Base-by-base conservation (phyloP, 2,888 invertebrate genomes). In the Hirtodrosophila histrioides region DNA sequence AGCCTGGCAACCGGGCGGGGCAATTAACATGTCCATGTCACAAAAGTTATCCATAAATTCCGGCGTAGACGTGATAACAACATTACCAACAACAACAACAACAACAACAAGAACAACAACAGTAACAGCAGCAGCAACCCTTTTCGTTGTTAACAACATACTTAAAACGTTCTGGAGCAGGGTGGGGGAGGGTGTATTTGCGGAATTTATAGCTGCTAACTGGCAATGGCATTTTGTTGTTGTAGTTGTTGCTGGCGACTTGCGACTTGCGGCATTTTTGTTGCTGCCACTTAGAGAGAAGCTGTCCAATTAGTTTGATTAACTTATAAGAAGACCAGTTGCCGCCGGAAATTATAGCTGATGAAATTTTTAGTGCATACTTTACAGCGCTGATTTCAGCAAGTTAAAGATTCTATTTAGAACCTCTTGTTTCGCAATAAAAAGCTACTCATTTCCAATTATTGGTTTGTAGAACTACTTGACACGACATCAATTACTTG, bases 21-120 rank as follows among this genome's bases (percentile, higher is more conserved):
- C 88, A 85, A 85, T 85, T 85, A 85, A 85, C 88, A 85, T 85
- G 84, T 86, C 61, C 76, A 69, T 78, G 88, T 84, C 87, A 86
- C 84, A 86, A 70, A 62, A 73, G 78, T 73, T 79, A 46, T 62
- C 48, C 78, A 82, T 81, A 86, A 75, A 85, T 88, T 86, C 87
- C 88, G 65, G 44, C 54, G 80, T 70, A 60, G 63, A 56, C 51
- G 54, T 55, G 60, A 66, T 46, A 66, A 61, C 79, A 64, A 31
- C 60, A 61, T 41, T 43, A 48, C 17, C 50, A 48, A 24, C 50
- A 49, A n/a, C 54, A 39, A 12, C 48, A 61, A 40, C 45, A 46
- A 29, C 50, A 48, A 23, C 49, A 27, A 27, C 27, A 27, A 5
- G 2, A 27, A 5, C 27, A 64, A 33, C 61, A 61, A 37, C 43